Percentiles rank a stretch among this genome's conserved stretches.
Conservation (phyloP, 2,113 vertebrate species). For the Gallinago media region DNA sequence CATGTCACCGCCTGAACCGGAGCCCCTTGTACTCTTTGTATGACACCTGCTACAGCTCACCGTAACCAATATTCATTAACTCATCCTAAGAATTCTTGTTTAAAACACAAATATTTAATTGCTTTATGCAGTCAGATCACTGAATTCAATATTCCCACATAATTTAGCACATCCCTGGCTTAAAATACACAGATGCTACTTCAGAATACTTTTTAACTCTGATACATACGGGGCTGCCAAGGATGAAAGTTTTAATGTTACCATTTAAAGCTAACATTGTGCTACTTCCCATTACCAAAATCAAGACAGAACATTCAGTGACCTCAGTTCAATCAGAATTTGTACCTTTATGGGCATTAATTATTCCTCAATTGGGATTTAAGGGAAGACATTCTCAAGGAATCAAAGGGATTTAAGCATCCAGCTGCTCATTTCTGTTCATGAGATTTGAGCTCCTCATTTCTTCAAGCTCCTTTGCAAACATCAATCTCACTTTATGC, state of each 20-base stretch:
- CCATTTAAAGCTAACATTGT: background rate
- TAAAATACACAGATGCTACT: background rate
- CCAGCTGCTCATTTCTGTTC: background rate
- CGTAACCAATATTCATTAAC: background rate
- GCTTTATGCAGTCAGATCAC: background rate
- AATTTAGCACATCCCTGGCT: background rate
- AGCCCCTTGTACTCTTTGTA: background rate
- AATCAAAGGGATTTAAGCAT: slow-evolving; percentile 8
- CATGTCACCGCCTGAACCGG: background rate
- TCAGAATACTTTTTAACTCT: background rate
- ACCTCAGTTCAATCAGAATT: background rate
- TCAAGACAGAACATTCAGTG: background rate
- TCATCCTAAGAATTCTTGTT: background rate
- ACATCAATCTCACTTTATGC: background rate
- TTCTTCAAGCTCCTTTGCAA: slow-evolving; percentile 20
- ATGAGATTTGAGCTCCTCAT: background rate
- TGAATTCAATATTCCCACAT: background rate
- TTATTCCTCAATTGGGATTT: slow-evolving; percentile 23
- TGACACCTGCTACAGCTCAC: background rate
- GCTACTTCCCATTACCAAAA: slow-evolving; percentile 9
- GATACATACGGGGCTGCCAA: background rate
- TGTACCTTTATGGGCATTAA: background rate
- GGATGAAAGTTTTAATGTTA: background rate
- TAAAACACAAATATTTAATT: background rate
- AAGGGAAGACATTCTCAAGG: background rate